phyloP scores from a whole-genome alignment of 2,888 invertebrate species.

The Drosophila atroscutellata region DNA sequence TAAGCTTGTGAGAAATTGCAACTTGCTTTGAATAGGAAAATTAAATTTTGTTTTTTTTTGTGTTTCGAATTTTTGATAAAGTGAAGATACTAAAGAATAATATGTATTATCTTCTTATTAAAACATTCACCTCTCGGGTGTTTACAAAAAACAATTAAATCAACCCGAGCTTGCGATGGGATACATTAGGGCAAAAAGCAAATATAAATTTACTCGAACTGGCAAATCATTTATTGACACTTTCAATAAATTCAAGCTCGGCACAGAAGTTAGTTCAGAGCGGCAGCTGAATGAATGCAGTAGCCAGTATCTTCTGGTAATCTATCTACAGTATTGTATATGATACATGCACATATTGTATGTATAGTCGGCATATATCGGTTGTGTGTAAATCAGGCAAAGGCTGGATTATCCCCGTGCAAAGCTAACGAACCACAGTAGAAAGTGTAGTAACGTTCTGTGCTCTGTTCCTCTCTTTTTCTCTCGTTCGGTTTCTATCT shows the following conservation, averaged over 20 bases:
- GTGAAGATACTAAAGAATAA: background rate
- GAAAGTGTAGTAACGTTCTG: slow-evolving; percentile 11
- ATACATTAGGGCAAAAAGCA: slow-evolving; percentile 15
- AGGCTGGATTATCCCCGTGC: slow-evolving; percentile 21
- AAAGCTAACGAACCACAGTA: slow-evolving; percentile 21
- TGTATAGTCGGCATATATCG: slow-evolving; percentile 19
- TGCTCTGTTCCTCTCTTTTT: background rate
- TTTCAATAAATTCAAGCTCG: slow-evolving; percentile 33
- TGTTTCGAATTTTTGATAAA: background rate
- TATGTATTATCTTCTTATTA: background rate
- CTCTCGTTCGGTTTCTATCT: background rate
- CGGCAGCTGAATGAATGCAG: slow-evolving; percentile 19
- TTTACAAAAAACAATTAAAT: background rate
- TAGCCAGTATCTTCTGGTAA: slow-evolving; percentile 1
- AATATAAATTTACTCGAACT: slow-evolving; percentile 30
- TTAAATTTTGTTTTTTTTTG: background rate
- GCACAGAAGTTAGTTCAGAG: slow-evolving; percentile 36
- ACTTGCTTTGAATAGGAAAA: slow-evolving; percentile 1
- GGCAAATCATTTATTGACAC: slow-evolving; percentile 59
- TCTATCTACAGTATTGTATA: slow-evolving; percentile 7
- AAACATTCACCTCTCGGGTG: background rate
- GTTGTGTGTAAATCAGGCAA: slow-evolving; percentile 51
- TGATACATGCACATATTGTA: slow-evolving; percentile 9
- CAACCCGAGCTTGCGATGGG: slow-evolving; percentile 8
- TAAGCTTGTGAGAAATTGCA: background rate